Percentiles rank a stretch among this genome's conserved stretches.
Conservation (phyloP, 1,140 invertebrate species). For the Araneus ventricosus region DNA sequence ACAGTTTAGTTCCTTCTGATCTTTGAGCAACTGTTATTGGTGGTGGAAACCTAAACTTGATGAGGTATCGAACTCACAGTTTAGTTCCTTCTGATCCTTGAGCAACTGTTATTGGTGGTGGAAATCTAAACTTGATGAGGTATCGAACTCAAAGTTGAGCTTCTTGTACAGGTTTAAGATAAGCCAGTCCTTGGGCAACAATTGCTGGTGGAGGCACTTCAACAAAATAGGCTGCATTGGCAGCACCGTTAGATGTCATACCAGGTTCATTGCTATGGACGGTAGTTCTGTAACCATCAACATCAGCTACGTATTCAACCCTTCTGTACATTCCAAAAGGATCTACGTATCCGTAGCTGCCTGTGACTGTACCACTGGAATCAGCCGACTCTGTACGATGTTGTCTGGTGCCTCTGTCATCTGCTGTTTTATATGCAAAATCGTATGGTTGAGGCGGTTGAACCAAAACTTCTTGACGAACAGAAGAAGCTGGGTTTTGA, state of each 20-base stretch:
- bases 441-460: not conserved
- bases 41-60: no score
- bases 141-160: not conserved
- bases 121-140: no score
- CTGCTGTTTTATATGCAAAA: not conserved
- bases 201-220: not conserved
- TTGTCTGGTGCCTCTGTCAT: not conserved
- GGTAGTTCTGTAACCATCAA: conserved; percentile 71
- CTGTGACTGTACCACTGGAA: conserved; percentile 56
- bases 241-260: conserved; percentile 51
- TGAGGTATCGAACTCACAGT: not conserved
- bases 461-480: not conserved
- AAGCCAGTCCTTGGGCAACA: conserved; percentile 27
- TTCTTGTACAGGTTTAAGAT: not conserved
- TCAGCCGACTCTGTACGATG: not conserved
- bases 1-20: no score
- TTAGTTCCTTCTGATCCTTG: not conserved
- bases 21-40: no score
- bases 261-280: conserved; percentile 75
- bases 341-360: conserved; percentile 64
- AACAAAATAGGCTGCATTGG: conserved; percentile 82
- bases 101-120: no score
- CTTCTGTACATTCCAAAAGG: conserved; percentile 69
- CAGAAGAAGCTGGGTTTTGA: not conserved
- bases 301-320: conserved; percentile 75